Evolutionary conservation across 2,888 invertebrate species (phyloP).

Genomic region (Neocrepidodera transversa): DNA sequence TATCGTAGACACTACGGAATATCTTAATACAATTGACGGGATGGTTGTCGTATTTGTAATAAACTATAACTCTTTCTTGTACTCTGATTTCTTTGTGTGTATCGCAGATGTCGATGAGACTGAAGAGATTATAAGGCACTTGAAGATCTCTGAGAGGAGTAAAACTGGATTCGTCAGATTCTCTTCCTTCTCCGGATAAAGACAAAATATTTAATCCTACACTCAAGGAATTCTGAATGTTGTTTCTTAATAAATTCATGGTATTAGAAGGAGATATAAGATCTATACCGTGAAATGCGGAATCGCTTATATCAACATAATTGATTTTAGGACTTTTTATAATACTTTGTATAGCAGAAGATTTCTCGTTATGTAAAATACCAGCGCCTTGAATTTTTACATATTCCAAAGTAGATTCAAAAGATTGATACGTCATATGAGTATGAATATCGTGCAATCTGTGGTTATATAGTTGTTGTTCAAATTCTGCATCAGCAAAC

Average conservation of each 20-base stretch:
- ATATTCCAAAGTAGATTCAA: slow-evolving; percentile 80
- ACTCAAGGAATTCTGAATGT: slow-evolving; percentile 82
- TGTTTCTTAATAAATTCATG: slow-evolving; percentile 77
- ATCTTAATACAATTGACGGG: slow-evolving; percentile 98
- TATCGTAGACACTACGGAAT: slow-evolving; percentile 83
- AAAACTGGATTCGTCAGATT: slow-evolving; percentile 88
- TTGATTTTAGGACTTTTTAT: slow-evolving; percentile 83
- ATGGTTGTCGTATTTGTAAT: slow-evolving; percentile 96
- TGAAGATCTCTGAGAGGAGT: slow-evolving; percentile 81
- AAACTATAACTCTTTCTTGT: slow-evolving; percentile 88
- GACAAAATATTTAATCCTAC: slow-evolving; percentile 90
- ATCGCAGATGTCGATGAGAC: slow-evolving; percentile 95
- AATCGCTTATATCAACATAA: slow-evolving; percentile 81
- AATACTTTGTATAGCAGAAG: slow-evolving; percentile 89
- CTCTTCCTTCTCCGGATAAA: slow-evolving; percentile 90
- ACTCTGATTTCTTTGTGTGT: slow-evolving; percentile 90
- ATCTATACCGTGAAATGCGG: slow-evolving; percentile 92
- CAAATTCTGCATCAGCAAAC: slow-evolving; percentile 89
- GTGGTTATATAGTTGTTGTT: slow-evolving; percentile 82
- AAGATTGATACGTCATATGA: slow-evolving; percentile 72
- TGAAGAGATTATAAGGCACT: slow-evolving; percentile 90
- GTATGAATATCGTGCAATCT: slow-evolving; percentile 83
- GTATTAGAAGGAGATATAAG: slow-evolving; percentile 87
- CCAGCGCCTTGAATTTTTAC: slow-evolving; percentile 92
- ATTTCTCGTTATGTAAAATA: slow-evolving; percentile 92